Base-by-base conservation (phyloP, 2,888 invertebrate genomes). In the Eupeodes latifasciatus region DNA sequence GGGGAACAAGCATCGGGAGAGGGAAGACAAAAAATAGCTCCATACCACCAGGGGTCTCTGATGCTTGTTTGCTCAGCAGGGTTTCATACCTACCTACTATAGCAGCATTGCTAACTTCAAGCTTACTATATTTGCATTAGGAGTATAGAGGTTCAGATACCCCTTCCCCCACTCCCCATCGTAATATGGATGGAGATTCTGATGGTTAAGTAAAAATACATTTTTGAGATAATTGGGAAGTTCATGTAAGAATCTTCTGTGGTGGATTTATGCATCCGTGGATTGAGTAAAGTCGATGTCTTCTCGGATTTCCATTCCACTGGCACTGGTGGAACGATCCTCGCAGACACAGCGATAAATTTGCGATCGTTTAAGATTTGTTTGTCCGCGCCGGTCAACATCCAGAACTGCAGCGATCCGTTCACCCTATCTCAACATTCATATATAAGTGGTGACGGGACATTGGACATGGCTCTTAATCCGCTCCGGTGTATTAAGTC, bases 151-250 rank as follows among this genome's bases (percentile, higher is more conserved):
- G 47, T 59, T 16, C 4, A 14, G 27, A 12, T 40, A 67, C 27
- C 27, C 34, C 40, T 40, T 40, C 40, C 5, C 40, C 40, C 4
- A 27, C 40, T 40, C 40, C 40, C 40, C 40, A 1, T 7, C 62
- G 11, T 53, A 34, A 44, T n/a, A 49, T 53, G 16, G 55, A 40
- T 40, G 61, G 16, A 27, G 71, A 75, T 27, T 11, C 34, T 27
- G 14, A 3, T 49, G 51, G 44, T 12, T 78, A 47, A 53, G 62
- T 19, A 71, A 77, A 88, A 81, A 88, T 88, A 88, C 78, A 81
- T 88, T 85, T 88, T 66, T 81, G 64, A 88, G 88, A 88, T 88
- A 88, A 88, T 88, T 88, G 88, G 88, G 85, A 57, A 88, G 81
- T 81, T 88, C 84, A 85, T 69, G 88, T 88, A 85, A 67, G 74